A percentile compares a stretch with the other conserved stretches of the same genome.
Evolutionary conservation across 2,113 vertebrate species (phyloP).

Genomic region (Oreotrochilus melanogaster): DNA sequence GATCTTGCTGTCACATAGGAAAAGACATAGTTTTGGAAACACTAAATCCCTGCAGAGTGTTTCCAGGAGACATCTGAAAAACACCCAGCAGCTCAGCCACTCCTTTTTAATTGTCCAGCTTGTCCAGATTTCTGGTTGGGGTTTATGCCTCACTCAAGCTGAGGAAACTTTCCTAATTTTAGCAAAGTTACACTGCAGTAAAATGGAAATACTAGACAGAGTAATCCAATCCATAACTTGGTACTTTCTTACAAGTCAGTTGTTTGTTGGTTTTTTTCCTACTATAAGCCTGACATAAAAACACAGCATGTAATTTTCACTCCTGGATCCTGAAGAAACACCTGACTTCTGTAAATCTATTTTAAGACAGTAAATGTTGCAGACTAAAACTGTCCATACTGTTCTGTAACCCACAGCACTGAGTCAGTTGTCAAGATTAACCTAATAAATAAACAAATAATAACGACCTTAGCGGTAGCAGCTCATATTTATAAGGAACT

Average conservation of each 20-base stretch:
- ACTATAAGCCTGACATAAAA: background rate
- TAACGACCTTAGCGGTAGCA: background rate
- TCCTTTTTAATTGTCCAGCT: background rate
- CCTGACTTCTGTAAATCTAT: background rate
- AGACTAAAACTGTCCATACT: background rate
- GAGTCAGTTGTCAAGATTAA: background rate
- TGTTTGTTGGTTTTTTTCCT: background rate
- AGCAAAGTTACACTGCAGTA: background rate
- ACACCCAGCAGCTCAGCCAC: background rate
- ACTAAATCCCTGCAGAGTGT: background rate
- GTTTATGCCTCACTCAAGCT: background rate
- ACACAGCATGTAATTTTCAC: background rate
- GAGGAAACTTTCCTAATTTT: background rate
- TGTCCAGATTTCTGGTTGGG: background rate
- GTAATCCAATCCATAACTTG: background rate
- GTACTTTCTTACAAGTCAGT: background rate
- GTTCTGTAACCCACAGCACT: background rate
- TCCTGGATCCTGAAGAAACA: background rate
- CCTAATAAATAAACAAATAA: slow-evolving; percentile 37
- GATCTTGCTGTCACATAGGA: background rate
- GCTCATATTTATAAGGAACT: background rate
- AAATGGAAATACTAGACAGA: background rate
- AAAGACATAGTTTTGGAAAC: background rate
- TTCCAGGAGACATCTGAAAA: background rate
- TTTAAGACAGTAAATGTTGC: slow-evolving; percentile 2